phyloP scores from a whole-genome alignment of 2,888 invertebrate species.

The Dasypogon diadema region DNA sequence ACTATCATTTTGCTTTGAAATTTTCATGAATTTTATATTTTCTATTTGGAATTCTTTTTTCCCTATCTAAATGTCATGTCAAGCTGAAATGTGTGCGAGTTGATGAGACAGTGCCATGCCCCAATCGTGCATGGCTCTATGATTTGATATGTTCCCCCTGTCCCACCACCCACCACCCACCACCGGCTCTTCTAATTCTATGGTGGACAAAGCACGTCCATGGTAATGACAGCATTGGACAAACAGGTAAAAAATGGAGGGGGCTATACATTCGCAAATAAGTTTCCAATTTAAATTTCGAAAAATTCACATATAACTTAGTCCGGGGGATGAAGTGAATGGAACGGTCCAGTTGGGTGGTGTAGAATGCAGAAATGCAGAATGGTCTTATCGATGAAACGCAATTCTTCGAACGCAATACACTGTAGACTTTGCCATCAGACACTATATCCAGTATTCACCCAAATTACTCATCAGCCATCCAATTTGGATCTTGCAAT shows the following conservation, averaged over 20 bases:
- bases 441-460: neutral
- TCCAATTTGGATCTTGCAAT: neutral
- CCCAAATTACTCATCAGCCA: neutral
- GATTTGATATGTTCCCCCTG: neutral
- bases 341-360: neutral
- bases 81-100: constrained; percentile 7
- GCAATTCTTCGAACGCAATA: constrained; percentile 32
- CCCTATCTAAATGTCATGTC: constrained; percentile 32
- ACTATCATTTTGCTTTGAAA: constrained; percentile 29
- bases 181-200: too few species aligned
- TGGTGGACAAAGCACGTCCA: constrained; percentile 18
- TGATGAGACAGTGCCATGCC: neutral
- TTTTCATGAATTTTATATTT: constrained; percentile 49
- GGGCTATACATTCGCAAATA: constrained; percentile 17
- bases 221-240: constrained; percentile 9
- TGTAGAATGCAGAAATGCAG: neutral
- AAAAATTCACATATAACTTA: neutral
- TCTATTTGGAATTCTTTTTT: constrained; percentile 24
- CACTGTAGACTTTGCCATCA: constrained; percentile 1
- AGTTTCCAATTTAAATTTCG: constrained; percentile 32
- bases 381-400: neutral
- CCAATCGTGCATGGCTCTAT: neutral
- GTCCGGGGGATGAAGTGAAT: neutral
- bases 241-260: neutral
- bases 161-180: neutral